Conservation (phyloP, 2,888 invertebrate genomes). For the Torymus texanus region DNA sequence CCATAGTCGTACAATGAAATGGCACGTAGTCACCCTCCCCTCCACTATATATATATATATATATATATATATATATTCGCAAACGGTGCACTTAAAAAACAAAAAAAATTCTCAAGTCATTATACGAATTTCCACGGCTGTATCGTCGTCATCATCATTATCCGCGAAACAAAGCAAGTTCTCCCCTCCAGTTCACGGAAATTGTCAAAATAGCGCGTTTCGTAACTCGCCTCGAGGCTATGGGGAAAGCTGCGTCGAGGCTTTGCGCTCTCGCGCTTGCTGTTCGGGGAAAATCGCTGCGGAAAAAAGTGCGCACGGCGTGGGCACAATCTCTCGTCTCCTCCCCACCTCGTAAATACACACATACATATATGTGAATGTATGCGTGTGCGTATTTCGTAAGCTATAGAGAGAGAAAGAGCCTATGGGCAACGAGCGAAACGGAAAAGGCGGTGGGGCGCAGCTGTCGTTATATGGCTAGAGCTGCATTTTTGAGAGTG, state of each 20-base stretch:
- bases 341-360: not conserved
- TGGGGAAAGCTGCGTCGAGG: no score
- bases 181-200: not conserved
- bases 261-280: no score
- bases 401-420: not conserved
- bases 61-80: no score
- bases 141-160: no score
- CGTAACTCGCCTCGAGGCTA: not conserved
- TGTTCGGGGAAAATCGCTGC: no score
- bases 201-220: slow-evolving; percentile 25
- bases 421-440: slow-evolving; percentile 15
- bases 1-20: no score
- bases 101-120: no score
- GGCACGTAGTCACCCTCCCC: no score
- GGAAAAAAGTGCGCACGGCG: slow-evolving; percentile 43
- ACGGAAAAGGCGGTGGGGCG: slow-evolving; percentile 34
- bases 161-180: no score
- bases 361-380: not conserved
- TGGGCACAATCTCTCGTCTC: not conserved
- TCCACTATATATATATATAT: no score
- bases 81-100: no score
- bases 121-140: no score
- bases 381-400: slow-evolving; percentile 22
- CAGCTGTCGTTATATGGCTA: slow-evolving; percentile 40
- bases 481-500: slow-evolving; percentile 46